A percentile compares a stretch with the other conserved stretches of the same genome.
These are phyloP conservation scores for Drosophila fuyamai DNA, from an alignment of 1,140 invertebrate species.

Conservation along the genomic window DNA sequence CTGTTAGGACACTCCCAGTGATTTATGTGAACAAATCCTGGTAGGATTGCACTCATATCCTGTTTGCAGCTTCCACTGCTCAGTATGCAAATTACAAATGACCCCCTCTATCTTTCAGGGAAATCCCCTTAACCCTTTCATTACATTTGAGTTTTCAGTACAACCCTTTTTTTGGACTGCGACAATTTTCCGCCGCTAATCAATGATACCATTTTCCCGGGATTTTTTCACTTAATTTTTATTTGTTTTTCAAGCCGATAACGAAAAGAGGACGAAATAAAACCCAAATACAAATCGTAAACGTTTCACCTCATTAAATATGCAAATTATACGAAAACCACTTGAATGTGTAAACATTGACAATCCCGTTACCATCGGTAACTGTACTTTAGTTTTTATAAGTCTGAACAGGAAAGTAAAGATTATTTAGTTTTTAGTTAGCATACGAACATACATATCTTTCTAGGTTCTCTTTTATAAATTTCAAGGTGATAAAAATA, in stretches of 20 bases:
- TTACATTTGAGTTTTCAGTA: conserved; percentile 10
- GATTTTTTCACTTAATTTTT: conserved; percentile 79
- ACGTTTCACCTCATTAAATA: conserved; percentile 68
- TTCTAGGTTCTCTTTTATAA: too few relatives aligned
- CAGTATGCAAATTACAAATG: conserved; percentile 76
- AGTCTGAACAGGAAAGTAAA: neutral
- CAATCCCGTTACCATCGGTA: neutral
- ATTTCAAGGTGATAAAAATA: too few relatives aligned
- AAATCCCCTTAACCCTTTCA: conserved; percentile 58
- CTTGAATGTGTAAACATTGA: conserved; percentile 78
- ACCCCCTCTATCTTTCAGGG: conserved; percentile 21
- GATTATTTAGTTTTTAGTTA: neutral
- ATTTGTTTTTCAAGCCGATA: conserved; percentile 74
- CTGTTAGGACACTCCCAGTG: conserved; percentile 26
- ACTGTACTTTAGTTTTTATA: conserved; percentile 12
- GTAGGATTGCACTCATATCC: conserved; percentile 31
- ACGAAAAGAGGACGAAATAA: conserved; percentile 45
- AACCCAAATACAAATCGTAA: conserved; percentile 38
- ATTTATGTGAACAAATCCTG: conserved; percentile 56
- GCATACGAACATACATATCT: too few relatives aligned
- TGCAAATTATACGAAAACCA: conserved; percentile 75
- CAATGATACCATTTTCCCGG: conserved; percentile 62
- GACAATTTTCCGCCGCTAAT: conserved; percentile 56
- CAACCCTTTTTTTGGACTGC: conserved; percentile 37
- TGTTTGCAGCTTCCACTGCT: conserved; percentile 39